Evolutionary conservation across 2,797 vertebrate genomes (phyloP), one percentile per base, ranked within the genome.

Genomic region (Eulemur rubriventer): DNA sequence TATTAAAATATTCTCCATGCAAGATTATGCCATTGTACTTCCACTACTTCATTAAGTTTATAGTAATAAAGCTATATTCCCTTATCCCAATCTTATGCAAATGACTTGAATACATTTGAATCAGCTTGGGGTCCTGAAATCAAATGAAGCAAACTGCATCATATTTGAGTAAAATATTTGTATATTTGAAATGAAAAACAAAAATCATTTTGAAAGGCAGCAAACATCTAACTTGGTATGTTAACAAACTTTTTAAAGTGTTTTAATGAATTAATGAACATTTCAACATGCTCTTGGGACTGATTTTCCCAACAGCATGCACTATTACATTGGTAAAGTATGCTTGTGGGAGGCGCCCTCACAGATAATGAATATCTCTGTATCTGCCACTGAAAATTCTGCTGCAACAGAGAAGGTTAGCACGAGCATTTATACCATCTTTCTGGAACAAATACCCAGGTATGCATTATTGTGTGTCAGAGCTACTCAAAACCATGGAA

Each of bases 181-280:
- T 38, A 65, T 52, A 89, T 84, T 4, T 83, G n/a, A 92, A 48
- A 59, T 4, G 72, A 92, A 72, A 61, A 59, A n/a, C 4, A 3
- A 30, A 41, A 38, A 59, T 28, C 63, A 35, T 24, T 85, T 73
- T 93, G 30, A 93, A 97, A 96, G 65, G 26, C 4, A 86, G 12
- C 61, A 91, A 70, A 57, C n/a, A 17, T 30, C 7, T 70, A 88
- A 38, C 11, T 50, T 72, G 2, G 4, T 63, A 43, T n/a, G 12
- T 70, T 24, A 84, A 63, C 30, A 75, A 17, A 75, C 4, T 61
- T 94, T 91, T 83, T 30, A 78, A 94, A 85, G 4, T 78, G 7
- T 88, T 80, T 78, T 82, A 52, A 83, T 80, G 67, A 84, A 89
- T 72, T 57, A 93, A 92, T 35, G 7, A 83, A 55, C 20, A 91